Evolutionary conservation across 2,888 invertebrate species (phyloP).

Genomic region (Chrysotoxum bicinctum): DNA sequence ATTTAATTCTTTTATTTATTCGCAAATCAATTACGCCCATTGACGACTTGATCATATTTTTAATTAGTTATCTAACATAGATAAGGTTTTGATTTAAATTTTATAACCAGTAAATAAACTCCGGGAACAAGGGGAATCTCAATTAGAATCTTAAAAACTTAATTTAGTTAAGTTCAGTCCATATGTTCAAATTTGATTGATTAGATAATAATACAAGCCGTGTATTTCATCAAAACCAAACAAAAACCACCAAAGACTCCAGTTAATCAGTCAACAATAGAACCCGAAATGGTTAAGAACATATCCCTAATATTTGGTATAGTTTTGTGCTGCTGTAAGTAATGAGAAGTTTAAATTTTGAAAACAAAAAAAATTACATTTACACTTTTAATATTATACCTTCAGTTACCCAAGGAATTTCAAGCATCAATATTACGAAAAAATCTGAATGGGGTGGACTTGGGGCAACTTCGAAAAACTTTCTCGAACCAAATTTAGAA

Average conservation of each 20-base stretch:
- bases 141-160: not conserved
- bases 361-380: not conserved
- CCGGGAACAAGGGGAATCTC: not conserved
- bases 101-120: not conserved
- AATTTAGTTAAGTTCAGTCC: not conserved
- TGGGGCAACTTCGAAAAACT: slow-evolving; percentile 74
- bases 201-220: not conserved
- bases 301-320: not conserved
- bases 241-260: not conserved
- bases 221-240: not conserved
- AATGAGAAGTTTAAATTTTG: not conserved
- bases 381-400: not conserved
- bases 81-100: not conserved
- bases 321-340: not conserved
- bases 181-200: not conserved
- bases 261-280: not conserved
- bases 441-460: slow-evolving; percentile 78
- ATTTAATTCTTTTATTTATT: not conserved
- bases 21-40: not conserved
- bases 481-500: slow-evolving; percentile 73
- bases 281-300: not conserved
- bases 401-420: slow-evolving; percentile 73
- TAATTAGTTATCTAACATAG: not conserved
- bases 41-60: not conserved
- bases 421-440: slow-evolving; percentile 75